phyloP scores from a whole-genome alignment of 2,888 invertebrate genomes.

The Formica aserva region DNA sequence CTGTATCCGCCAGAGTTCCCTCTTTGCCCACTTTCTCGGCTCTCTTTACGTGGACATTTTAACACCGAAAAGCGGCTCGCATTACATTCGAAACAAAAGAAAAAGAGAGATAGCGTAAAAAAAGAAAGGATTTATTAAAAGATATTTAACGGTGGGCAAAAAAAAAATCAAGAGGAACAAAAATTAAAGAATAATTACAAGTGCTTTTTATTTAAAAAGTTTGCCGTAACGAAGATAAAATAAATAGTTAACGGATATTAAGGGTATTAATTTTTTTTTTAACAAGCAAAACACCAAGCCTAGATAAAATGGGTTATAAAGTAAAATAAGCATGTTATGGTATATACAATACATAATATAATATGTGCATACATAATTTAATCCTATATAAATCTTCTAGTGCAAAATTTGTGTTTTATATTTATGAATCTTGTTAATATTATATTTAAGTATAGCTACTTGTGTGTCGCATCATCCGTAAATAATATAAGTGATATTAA shows the following conservation, averaged over 20 bases:
- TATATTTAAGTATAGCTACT: background rate
- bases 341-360: background rate
- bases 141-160: background rate
- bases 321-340: background rate
- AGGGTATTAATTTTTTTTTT: background rate
- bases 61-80: slow-evolving; percentile 27
- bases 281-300: background rate
- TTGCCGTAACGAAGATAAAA: background rate
- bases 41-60: slow-evolving; percentile 22
- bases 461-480: background rate
- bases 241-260: background rate
- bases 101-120: background rate
- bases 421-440: background rate
- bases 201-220: too few species aligned
- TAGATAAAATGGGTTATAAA: background rate
- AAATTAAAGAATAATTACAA: background rate
- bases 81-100: slow-evolving; percentile 4
- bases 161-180: background rate
- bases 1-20: slow-evolving; percentile 2
- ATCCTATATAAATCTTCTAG: background rate
- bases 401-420: background rate
- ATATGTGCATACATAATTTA: background rate
- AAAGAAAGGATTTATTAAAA: background rate
- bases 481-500: background rate
- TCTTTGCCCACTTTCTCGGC: slow-evolving; percentile 1